Conservation (phyloP, 2,888 invertebrate species). For the Polymixis lichenea region DNA sequence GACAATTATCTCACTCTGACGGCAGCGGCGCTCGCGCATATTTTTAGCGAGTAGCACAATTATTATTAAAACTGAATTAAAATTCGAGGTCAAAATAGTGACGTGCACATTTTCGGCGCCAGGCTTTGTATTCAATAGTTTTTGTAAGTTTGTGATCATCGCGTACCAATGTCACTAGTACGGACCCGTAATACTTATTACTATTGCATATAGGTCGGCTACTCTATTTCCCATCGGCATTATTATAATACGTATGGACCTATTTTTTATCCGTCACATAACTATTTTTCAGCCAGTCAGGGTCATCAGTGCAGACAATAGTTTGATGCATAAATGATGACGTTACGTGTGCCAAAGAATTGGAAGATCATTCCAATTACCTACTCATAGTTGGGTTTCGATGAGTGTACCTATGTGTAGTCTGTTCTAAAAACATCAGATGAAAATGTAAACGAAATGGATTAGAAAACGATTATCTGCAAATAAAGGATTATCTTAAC, state of each 20-base stretch:
- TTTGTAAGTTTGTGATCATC: too few species aligned
- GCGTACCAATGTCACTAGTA: not conserved
- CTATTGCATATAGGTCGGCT: not conserved
- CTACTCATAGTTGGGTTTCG: not conserved
- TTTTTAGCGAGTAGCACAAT: slow-evolving; percentile 37
- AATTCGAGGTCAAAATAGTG: slow-evolving; percentile 10
- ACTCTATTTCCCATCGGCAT: not conserved
- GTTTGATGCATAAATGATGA: slow-evolving; percentile 5
- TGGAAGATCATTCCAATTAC: not conserved
- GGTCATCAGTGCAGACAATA: not conserved
- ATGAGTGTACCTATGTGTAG: not conserved
- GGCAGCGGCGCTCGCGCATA: slow-evolving; percentile 57
- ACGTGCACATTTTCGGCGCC: slow-evolving; percentile 8
- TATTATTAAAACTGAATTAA: not conserved
- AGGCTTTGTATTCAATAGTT: not conserved
- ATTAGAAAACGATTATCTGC: not conserved
- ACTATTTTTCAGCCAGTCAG: not conserved
- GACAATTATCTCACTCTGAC: slow-evolving; percentile 35
- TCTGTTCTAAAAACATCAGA: not conserved
- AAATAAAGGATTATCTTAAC: too few species aligned
- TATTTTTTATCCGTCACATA: not conserved
- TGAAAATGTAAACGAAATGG: not conserved
- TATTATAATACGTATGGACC: not conserved
- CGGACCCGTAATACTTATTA: not conserved
- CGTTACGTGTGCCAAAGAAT: not conserved